phyloP scores from a whole-genome alignment of 37 sponge, comb jelly and placozoan species.

The Beroe forskalii region DNA sequence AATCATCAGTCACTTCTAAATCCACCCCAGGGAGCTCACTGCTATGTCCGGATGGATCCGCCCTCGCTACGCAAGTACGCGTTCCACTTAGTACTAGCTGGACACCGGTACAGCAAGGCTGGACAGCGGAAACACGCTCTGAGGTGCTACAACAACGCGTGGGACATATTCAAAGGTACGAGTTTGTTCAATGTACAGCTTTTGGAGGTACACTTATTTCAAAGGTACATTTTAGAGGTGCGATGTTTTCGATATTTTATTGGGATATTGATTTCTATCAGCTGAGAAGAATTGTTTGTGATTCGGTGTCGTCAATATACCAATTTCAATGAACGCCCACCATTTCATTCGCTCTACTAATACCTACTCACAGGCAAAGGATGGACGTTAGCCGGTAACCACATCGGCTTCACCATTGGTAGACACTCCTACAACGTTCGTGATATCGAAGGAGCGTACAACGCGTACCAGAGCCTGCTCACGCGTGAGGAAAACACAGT shows the following conservation, averaged over 20 bases:
- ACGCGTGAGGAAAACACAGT: slow-evolving; percentile 7
- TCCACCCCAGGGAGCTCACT: slow-evolving; percentile 84
- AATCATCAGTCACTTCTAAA: too few species aligned
- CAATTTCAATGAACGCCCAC: too few species aligned
- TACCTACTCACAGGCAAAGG: slow-evolving; percentile 43
- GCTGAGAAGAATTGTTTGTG: too few species aligned
- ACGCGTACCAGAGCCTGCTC: slow-evolving; percentile 46
- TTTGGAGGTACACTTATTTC: too few species aligned
- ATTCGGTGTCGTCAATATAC: too few species aligned
- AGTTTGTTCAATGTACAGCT: too few species aligned
- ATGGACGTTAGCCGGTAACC: slow-evolving; percentile 35
- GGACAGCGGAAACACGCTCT: slow-evolving; percentile 70
- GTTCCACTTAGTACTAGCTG: slow-evolving; percentile 86
- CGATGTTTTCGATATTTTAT: too few species aligned
- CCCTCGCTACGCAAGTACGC: slow-evolving; percentile 82
- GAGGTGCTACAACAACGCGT: slow-evolving; percentile 45
- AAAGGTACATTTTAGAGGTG: too few species aligned
- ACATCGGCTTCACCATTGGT: slow-evolving; percentile 57
- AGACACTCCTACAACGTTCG: slow-evolving; percentile 31
- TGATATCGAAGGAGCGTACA: slow-evolving; percentile 48
- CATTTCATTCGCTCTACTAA: too few species aligned
- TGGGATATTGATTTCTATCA: background rate
- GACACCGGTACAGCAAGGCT: slow-evolving; percentile 78
- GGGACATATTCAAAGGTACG: slow-evolving; percentile 63
- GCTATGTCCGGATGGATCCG: slow-evolving; percentile 72